These are phyloP conservation scores for Drosophila rellima DNA, from an alignment of 2,888 invertebrate species.

Conservation along the genomic window DNA sequence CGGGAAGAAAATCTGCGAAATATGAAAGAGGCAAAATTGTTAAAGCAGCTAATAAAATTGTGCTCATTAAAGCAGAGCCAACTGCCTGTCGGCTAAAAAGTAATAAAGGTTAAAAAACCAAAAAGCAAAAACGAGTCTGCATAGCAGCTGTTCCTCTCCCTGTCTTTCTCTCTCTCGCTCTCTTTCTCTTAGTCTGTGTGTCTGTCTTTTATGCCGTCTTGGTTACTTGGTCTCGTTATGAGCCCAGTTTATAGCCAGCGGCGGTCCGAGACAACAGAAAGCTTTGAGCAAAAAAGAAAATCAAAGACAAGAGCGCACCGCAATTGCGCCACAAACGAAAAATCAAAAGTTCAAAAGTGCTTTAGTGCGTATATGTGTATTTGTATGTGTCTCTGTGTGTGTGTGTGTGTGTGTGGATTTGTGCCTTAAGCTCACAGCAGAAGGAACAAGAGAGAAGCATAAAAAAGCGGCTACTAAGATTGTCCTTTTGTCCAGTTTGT, in stretches of 20 bases:
- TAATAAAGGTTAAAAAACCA: conserved; percentile 70
- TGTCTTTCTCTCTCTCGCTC: too few relatives aligned
- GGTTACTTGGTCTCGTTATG: conserved; percentile 45
- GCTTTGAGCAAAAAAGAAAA: conserved; percentile 39
- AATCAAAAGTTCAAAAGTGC: conserved; percentile 65
- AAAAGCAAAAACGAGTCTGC: conserved; percentile 35
- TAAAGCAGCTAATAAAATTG: conserved; percentile 75
- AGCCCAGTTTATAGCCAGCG: conserved; percentile 63
- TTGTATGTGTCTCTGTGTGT: conserved; percentile 7
- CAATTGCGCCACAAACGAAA: conserved; percentile 58
- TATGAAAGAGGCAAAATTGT: conserved; percentile 37
- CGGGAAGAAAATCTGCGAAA: not conserved
- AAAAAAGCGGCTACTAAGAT: conserved; percentile 24
- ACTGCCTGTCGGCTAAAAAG: conserved; percentile 68
- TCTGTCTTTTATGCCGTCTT: conserved; percentile 11
- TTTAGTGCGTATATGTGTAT: conserved; percentile 32
- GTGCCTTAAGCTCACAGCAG: conserved; percentile 21
- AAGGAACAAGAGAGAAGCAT: conserved; percentile 9
- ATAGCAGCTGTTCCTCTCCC: conserved; percentile 5
- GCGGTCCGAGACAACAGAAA: conserved; percentile 44
- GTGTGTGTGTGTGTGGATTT: conserved; percentile 8
- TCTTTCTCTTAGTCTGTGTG: not conserved
- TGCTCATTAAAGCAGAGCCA: conserved; percentile 78
- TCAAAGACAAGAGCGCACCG: conserved; percentile 69
- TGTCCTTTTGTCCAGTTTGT: conserved; percentile 46